Evolutionary conservation across 2,797 vertebrate species (phyloP).

Genomic region (Schizopygopsis pylzovi): DNA sequence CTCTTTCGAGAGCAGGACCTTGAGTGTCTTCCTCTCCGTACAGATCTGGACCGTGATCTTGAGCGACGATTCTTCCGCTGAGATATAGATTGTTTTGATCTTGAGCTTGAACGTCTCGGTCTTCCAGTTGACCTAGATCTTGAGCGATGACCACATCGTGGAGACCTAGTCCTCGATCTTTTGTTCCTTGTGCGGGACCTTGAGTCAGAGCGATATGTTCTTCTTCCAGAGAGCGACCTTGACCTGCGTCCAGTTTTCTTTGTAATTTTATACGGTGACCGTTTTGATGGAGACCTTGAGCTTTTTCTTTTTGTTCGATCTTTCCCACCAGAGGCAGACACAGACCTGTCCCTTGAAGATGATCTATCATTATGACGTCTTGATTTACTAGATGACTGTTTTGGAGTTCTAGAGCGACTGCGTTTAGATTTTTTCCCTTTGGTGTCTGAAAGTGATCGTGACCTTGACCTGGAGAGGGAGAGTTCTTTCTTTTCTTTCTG

Average conservation of each 20-base stretch:
- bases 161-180: slow-evolving; percentile 63
- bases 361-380: slow-evolving; percentile 53
- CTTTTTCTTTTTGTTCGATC: slow-evolving; percentile 68
- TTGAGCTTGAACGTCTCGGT: slow-evolving; percentile 70
- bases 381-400: slow-evolving; percentile 63
- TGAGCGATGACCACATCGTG: slow-evolving; percentile 65
- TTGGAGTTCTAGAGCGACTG: slow-evolving; percentile 80
- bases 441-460: slow-evolving; percentile 75
- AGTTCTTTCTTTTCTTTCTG: slow-evolving; percentile 68
- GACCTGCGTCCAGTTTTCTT: slow-evolving; percentile 58
- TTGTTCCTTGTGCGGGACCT: slow-evolving; percentile 58
- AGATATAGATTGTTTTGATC: slow-evolving; percentile 71
- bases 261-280: slow-evolving; percentile 67
- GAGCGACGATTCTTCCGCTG: slow-evolving; percentile 66
- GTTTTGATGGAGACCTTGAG: slow-evolving; percentile 76
- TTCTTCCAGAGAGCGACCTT: slow-evolving; percentile 60
- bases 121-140: slow-evolving; percentile 74
- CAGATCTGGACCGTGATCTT: slow-evolving; percentile 71
- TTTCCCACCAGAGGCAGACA: slow-evolving; percentile 57
- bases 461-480: slow-evolving; percentile 72
- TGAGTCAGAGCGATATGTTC: slow-evolving; percentile 57
- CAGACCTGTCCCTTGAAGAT: slow-evolving; percentile 61
- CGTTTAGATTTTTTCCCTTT: slow-evolving; percentile 77
- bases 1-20: slow-evolving; percentile 75
- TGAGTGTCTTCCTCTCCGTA: slow-evolving; percentile 75